These are phyloP conservation scores for Drosophila santomea DNA, from an alignment of 1,140 invertebrate species.

Conservation along the genomic window DNA sequence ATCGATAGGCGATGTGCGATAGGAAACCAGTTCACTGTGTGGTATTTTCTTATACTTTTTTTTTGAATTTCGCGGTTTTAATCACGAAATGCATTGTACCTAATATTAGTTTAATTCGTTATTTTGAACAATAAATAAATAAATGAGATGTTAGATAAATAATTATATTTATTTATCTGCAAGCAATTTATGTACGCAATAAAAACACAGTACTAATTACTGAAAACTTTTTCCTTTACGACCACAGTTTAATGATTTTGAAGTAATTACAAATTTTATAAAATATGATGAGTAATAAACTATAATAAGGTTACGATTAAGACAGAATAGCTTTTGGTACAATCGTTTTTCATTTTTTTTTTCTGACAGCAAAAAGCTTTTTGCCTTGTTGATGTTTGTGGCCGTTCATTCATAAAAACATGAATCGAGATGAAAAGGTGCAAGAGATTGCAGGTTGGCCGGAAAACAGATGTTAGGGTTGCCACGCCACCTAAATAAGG, in stretches of 20 bases:
- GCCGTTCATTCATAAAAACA: conserved; percentile 75
- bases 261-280: no score
- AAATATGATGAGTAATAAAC: no score
- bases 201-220: no score
- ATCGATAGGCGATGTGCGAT: conserved; percentile 23
- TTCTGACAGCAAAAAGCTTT: conserved; percentile 27
- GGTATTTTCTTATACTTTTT: conserved; percentile 43
- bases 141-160: not conserved
- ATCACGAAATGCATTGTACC: not conserved
- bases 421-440: conserved; percentile 42
- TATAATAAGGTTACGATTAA: not conserved
- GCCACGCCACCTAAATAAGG: conserved; percentile 4
- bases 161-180: not conserved
- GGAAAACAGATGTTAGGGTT: conserved; percentile 45
- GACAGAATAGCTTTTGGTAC: not conserved
- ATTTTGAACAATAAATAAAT: not conserved
- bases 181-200: not conserved
- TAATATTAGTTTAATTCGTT: not conserved
- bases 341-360: not conserved
- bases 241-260: no score
- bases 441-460: conserved; percentile 31
- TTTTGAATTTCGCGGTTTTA: conserved; percentile 1
- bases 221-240: no score
- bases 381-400: conserved; percentile 13
- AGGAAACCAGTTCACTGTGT: not conserved